Evolutionary conservation across 2,113 vertebrate genomes (phyloP).

Genomic region (Willisornis vidua): DNA sequence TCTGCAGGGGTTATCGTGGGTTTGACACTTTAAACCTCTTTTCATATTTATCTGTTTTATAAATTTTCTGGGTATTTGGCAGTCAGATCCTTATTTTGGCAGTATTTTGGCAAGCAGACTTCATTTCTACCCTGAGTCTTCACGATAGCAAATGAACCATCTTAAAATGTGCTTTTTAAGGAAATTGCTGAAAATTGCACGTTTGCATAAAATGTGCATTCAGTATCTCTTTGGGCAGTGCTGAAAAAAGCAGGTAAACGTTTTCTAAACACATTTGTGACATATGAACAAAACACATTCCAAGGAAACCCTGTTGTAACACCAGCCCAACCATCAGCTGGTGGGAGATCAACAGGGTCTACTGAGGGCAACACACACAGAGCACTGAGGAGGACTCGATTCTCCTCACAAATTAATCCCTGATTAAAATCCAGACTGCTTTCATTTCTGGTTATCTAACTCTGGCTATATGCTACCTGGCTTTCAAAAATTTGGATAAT

Average conservation of each 20-base stretch:
- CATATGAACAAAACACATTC: not conserved
- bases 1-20: slow-evolving; percentile 44
- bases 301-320: not conserved
- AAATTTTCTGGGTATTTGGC: slow-evolving; percentile 64
- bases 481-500: slow-evolving; percentile 22
- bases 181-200: slow-evolving; percentile 68
- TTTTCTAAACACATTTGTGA: not conserved
- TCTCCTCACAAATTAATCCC: not conserved
- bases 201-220: slow-evolving; percentile 49
- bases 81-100: slow-evolving; percentile 70
- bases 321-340: not conserved
- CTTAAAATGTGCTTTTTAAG: slow-evolving; percentile 74
- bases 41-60: slow-evolving; percentile 71
- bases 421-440: not conserved
- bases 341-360: not conserved
- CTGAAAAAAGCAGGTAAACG: not conserved
- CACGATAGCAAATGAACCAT: slow-evolving; percentile 67
- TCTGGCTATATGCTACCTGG: not conserved
- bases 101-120: slow-evolving; percentile 86
- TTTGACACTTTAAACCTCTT: slow-evolving; percentile 58
- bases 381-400: not conserved
- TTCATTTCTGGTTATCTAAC: not conserved
- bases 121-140: slow-evolving; percentile 62
- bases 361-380: rapidly evolving
- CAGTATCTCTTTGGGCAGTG: not conserved